These are phyloP conservation scores for Neoarius graeffei DNA, from an alignment of 2,113 vertebrate species.

Conservation along the genomic window DNA sequence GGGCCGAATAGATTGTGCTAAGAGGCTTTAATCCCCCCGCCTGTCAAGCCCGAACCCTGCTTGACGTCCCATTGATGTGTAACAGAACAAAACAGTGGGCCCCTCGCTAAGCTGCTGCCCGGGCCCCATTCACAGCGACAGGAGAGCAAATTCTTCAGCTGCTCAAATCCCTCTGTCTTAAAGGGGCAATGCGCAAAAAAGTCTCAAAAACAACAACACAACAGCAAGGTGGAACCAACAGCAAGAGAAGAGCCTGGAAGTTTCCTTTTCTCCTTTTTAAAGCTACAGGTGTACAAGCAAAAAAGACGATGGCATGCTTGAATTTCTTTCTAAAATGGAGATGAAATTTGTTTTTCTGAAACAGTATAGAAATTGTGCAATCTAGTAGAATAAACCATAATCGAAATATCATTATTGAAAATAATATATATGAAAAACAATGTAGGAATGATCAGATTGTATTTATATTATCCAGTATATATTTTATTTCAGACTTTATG, in stretches of 20 bases:
- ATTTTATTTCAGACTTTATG: not conserved
- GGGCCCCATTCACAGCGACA: slow-evolving; percentile 63
- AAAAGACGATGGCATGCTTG: not conserved
- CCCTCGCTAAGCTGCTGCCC: slow-evolving; percentile 83
- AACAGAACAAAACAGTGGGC: slow-evolving; percentile 88
- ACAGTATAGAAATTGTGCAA: not conserved
- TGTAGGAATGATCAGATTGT: not conserved
- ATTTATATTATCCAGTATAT: not conserved
- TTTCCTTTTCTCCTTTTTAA: not conserved
- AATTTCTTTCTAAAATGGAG: not conserved
- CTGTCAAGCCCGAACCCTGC: slow-evolving; percentile 79
- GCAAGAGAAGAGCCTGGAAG: not conserved
- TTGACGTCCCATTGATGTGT: slow-evolving; percentile 82
- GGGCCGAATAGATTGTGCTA: slow-evolving; percentile 78
- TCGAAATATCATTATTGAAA: not conserved
- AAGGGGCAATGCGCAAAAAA: slow-evolving; percentile 56
- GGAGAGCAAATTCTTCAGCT: slow-evolving; percentile 63
- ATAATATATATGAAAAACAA: not conserved
- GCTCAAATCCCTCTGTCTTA: slow-evolving; percentile 54
- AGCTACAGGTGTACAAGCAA: no score
- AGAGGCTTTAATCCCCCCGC: slow-evolving; percentile 79
- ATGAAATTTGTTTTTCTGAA: not conserved
- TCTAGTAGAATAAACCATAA: not conserved
- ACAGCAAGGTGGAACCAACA: slow-evolving; percentile 40
- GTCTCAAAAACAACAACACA: slow-evolving; percentile 32